phyloP scores from a whole-genome alignment of 2,888 invertebrate genomes.

The Synanthedon formicaeformis region DNA sequence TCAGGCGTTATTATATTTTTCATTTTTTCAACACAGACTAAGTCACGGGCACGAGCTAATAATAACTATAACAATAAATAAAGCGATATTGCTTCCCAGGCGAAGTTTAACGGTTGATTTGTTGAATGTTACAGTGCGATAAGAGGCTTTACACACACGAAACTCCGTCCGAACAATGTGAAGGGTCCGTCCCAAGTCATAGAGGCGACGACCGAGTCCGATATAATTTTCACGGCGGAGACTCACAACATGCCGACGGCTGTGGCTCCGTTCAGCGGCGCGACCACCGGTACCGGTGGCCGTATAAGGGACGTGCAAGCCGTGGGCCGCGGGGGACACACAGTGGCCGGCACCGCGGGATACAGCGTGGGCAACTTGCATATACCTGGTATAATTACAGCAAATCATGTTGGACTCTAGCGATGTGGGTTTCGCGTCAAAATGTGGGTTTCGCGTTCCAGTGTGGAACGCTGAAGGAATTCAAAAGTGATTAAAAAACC shows the following conservation, averaged over 20 bases:
- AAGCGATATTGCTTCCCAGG: too few relatives aligned
- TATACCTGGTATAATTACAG: slow-evolving; percentile 77
- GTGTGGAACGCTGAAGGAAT: too few relatives aligned
- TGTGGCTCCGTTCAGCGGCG: slow-evolving; percentile 97
- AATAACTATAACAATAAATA: too few relatives aligned
- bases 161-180: slow-evolving; percentile 74
- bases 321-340: slow-evolving; percentile 93
- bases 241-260: slow-evolving; percentile 99
- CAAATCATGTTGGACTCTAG: slow-evolving; percentile 6
- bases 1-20: too few relatives aligned
- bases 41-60: too few relatives aligned
- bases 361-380: slow-evolving; percentile 94
- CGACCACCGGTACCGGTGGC: slow-evolving; percentile 97
- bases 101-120: too few relatives aligned
- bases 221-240: slow-evolving; percentile 97
- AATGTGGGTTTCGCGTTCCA: too few relatives aligned
- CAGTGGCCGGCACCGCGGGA: slow-evolving; percentile 95
- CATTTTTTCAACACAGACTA: too few relatives aligned
- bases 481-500: too few relatives aligned
- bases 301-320: slow-evolving; percentile 95
- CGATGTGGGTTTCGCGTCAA: too few relatives aligned
- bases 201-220: slow-evolving; percentile 73
- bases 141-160: slow-evolving; percentile 79
- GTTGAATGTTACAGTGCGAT: slow-evolving; percentile 78
- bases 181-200: slow-evolving; percentile 74